Evolutionary conservation across 92 coral and sea anemone genomes (phyloP).

Genomic region (Anthopleura xanthogrammica): DNA sequence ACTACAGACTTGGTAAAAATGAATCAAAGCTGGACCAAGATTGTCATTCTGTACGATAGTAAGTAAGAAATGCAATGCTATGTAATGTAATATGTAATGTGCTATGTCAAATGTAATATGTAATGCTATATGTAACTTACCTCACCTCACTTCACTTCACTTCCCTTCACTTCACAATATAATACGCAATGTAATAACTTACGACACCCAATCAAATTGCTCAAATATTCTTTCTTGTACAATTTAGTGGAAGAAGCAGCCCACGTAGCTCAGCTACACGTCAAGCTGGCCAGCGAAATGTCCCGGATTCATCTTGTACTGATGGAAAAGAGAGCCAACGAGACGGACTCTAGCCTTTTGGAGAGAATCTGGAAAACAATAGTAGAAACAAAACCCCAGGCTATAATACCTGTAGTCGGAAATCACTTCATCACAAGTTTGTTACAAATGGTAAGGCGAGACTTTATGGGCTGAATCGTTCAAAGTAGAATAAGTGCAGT

Average conservation of each 20-base stretch:
- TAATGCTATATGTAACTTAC: no score
- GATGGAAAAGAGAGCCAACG: constrained; percentile 10
- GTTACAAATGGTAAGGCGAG: constrained; percentile 13
- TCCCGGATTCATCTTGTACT: constrained; percentile 14
- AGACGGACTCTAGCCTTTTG: constrained; percentile 4
- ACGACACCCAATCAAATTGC: no score
- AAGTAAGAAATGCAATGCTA: background rate
- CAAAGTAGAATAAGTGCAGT: no score
- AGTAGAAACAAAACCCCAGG: constrained; percentile 16
- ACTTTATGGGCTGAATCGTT: background rate
- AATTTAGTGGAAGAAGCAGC: constrained; percentile 7
- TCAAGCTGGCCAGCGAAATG: constrained; percentile 16
- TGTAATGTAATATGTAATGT: no score
- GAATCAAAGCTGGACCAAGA: constrained; percentile 12
- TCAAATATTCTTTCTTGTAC: background rate
- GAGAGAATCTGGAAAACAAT: constrained; percentile 15
- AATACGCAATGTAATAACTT: no score
- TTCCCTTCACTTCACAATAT: no score
- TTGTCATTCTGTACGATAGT: constrained; percentile 18
- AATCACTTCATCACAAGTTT: background rate
- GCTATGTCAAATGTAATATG: no score
- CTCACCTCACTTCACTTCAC: no score
- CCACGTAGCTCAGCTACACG: constrained; percentile 20
- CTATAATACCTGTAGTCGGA: constrained; percentile 11
- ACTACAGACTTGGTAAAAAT: constrained; percentile 10